phyloP scores from a whole-genome alignment of 2,888 invertebrate species.

The Pachydiplax longipennis region DNA sequence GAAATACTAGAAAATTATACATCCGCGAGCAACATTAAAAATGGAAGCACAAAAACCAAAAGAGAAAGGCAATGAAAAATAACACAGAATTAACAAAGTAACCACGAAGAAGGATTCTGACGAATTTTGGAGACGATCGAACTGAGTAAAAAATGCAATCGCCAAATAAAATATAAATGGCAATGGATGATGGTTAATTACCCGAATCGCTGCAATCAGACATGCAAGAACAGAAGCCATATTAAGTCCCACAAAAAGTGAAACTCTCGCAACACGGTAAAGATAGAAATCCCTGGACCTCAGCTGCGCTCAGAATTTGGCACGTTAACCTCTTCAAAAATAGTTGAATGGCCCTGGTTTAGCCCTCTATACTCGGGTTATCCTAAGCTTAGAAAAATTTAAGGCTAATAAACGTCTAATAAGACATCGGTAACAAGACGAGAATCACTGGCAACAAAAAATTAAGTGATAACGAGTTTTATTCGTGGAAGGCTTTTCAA shows the following conservation, averaged over 20 bases:
- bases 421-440: neutral
- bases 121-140: too few relatives aligned
- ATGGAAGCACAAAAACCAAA: too few relatives aligned
- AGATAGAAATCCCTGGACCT: constrained; percentile 44
- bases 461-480: too few relatives aligned
- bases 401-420: neutral
- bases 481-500: too few relatives aligned
- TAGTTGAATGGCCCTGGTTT: constrained; percentile 40
- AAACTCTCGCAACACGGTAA: constrained; percentile 32
- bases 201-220: neutral
- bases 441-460: neutral
- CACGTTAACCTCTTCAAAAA: constrained; percentile 29
- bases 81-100: too few relatives aligned
- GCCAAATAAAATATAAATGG: too few relatives aligned
- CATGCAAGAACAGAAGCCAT: neutral
- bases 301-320: constrained; percentile 39
- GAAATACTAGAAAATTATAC: too few relatives aligned
- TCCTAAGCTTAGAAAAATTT: constrained; percentile 16
- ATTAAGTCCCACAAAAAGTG: constrained; percentile 19
- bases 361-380: constrained; percentile 13
- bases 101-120: too few relatives aligned
- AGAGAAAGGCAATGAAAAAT: too few relatives aligned
- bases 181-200: too few relatives aligned
- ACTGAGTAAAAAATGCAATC: too few relatives aligned
- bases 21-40: too few relatives aligned